Percentiles rank a stretch among this genome's conserved stretches.
These are phyloP conservation scores for Reinhardtius hippoglossoides DNA, from an alignment of 2,113 vertebrate species.

Conservation along the genomic window DNA sequence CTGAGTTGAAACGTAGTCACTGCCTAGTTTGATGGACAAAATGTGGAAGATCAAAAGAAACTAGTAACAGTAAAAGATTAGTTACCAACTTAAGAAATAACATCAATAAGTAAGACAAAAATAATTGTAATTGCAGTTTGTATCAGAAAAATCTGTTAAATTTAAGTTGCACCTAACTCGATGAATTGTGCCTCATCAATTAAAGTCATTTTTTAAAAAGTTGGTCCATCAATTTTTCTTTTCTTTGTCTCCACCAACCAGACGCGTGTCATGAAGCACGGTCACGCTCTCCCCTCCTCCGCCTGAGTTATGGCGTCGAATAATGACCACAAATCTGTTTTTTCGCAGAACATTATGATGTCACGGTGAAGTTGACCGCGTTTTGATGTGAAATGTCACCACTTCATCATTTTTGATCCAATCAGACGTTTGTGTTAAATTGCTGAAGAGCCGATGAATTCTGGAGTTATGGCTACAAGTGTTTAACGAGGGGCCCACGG, in stretches of 20 bases:
- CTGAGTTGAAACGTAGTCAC: constrained; percentile 2
- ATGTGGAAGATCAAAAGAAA: constrained; percentile 21
- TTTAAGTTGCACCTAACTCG: no score
- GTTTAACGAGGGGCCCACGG: background rate
- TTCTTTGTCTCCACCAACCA: no score
- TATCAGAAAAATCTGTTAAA: no score
- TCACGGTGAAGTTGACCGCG: background rate
- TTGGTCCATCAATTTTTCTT: no score
- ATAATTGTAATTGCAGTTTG: no score
- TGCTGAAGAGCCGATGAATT: background rate
- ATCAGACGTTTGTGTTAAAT: background rate
- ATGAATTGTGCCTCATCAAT: no score
- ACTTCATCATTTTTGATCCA: background rate
- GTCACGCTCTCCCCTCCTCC: background rate
- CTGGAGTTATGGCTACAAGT: background rate
- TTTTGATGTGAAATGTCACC: background rate
- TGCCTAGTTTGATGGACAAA: constrained; percentile 36
- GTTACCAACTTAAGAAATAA: no score
- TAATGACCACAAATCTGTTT: background rate
- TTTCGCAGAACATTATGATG: background rate
- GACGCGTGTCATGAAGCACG: background rate
- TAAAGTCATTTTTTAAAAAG: no score
- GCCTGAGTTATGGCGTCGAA: background rate
- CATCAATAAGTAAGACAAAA: no score
- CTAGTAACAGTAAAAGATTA: background rate